Evolutionary conservation across 1,140 invertebrate genomes (phyloP).

Genomic region (Adoxophyes honmai): DNA sequence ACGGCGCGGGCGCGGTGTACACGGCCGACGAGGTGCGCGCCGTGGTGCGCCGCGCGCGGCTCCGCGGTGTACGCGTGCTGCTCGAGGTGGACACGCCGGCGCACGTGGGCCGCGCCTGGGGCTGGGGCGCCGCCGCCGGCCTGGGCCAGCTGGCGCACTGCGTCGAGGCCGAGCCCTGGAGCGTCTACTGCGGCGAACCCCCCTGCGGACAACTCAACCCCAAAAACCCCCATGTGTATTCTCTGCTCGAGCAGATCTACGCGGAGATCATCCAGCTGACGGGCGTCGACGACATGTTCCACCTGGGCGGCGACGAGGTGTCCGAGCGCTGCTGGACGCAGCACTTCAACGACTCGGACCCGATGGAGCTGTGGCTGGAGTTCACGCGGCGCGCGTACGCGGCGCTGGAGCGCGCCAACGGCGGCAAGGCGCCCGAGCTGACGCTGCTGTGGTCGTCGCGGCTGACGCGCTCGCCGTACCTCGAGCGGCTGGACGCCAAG

Average conservation of each 20-base stretch:
- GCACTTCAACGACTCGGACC: slow-evolving; percentile 85
- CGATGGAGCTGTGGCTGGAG: slow-evolving; percentile 86
- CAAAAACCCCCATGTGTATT: slow-evolving; percentile 85
- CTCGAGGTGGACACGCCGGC: slow-evolving; percentile 89
- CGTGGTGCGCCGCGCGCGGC: slow-evolving; percentile 81
- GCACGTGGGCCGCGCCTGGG: slow-evolving; percentile 89
- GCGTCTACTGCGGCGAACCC: slow-evolving; percentile 87
- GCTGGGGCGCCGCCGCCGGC: slow-evolving; percentile 83
- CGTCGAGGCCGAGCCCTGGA: slow-evolving; percentile 87
- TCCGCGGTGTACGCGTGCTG: slow-evolving; percentile 84
- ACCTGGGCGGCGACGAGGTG: slow-evolving; percentile 92
- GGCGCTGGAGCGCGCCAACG: slow-evolving; percentile 81
- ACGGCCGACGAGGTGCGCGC: slow-evolving; percentile 81
- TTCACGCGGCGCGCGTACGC: slow-evolving; percentile 83
- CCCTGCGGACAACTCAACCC: slow-evolving; percentile 91
- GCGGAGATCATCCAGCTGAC: slow-evolving; percentile 82
- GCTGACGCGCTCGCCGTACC: slow-evolving; percentile 84
- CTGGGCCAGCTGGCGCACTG: slow-evolving; percentile 85
- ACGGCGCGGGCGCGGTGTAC: slow-evolving; percentile 84
- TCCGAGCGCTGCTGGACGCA: slow-evolving; percentile 83
- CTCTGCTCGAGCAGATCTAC: slow-evolving; percentile 83
- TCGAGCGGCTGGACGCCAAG: slow-evolving; percentile 79
- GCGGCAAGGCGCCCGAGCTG: slow-evolving; percentile 79
- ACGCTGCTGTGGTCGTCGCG: slow-evolving; percentile 89
- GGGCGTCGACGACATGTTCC: slow-evolving; percentile 83